A percentile compares a stretch with the other conserved stretches of the same genome.
Conservation (phyloP, 2,113 vertebrate genomes). For the Scytalopus superciliaris region DNA sequence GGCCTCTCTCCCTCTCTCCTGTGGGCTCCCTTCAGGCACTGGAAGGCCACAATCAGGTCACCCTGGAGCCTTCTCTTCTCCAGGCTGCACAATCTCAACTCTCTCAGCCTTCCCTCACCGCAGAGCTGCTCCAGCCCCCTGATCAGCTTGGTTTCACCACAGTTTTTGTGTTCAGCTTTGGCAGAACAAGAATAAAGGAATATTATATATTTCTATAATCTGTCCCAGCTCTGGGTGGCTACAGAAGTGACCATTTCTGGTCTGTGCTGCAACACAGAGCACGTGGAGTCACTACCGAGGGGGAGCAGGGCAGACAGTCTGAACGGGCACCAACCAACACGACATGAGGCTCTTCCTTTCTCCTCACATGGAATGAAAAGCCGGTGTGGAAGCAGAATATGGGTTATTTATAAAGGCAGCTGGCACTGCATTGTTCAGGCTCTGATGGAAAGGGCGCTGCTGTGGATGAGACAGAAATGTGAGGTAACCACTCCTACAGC, state of each 20-base stretch:
- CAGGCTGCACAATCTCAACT: neutral
- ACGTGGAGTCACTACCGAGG: neutral
- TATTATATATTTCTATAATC: too few species aligned
- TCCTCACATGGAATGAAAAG: neutral
- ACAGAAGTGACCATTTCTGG: neutral
- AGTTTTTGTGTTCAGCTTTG: neutral
- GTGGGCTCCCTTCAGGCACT: neutral
- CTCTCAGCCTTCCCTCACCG: neutral
- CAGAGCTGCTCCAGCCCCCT: neutral
- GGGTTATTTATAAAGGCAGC: slow-evolving; percentile 13
- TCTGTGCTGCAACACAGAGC: accelerated
- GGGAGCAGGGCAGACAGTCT: neutral
- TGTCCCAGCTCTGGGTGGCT: neutral
- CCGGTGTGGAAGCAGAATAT: neutral
- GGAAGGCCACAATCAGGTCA: neutral
- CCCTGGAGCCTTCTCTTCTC: neutral
- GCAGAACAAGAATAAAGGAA: neutral
- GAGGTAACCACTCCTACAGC: neutral
- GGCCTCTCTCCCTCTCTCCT: neutral
- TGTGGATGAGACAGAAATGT: neutral
- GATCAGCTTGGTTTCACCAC: neutral
- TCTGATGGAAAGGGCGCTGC: neutral
- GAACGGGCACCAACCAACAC: neutral
- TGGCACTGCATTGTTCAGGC: slow-evolving; percentile 27
- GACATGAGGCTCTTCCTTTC: neutral